A percentile compares a stretch with the other conserved stretches of the same genome.
Conservation (phyloP, 2,888 invertebrate genomes). For the Thelaira solivaga region DNA sequence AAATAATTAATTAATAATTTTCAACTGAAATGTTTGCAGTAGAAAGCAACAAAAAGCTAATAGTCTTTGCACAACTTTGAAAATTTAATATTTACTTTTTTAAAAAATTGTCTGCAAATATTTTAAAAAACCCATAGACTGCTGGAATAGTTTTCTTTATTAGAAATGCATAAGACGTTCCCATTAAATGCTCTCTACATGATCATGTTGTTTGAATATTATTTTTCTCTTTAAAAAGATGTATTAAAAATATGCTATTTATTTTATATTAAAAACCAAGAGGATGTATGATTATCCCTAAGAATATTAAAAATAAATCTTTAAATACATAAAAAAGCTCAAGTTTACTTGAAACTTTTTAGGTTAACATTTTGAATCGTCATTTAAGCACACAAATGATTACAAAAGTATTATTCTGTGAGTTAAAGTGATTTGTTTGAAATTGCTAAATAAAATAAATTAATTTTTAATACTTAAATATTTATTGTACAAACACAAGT, state of each 20-base stretch:
- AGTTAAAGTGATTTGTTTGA: background rate
- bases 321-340: background rate
- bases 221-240: background rate
- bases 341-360: too few relatives aligned
- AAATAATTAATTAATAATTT: too few relatives aligned
- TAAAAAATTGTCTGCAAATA: background rate
- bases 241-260: constrained; percentile 13
- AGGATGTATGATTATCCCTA: constrained; percentile 17
- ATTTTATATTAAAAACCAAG: constrained; percentile 11
- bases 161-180: constrained; percentile 50
- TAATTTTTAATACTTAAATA: too few relatives aligned
- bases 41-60: too few relatives aligned
- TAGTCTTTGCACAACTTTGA: too few relatives aligned
- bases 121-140: background rate
- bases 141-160: background rate
- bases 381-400: background rate
- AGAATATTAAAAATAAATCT: constrained; percentile 13
- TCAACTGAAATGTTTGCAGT: too few relatives aligned
- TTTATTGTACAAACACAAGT: too few relatives aligned
- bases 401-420: background rate
- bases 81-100: too few relatives aligned
- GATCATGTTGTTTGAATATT: constrained; percentile 32
- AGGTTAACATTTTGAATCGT: too few relatives aligned
- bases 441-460: background rate
- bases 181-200: constrained; percentile 39